phyloP scores from a whole-genome alignment of 2,113 vertebrate species.

The Amphiprion ocellaris region DNA sequence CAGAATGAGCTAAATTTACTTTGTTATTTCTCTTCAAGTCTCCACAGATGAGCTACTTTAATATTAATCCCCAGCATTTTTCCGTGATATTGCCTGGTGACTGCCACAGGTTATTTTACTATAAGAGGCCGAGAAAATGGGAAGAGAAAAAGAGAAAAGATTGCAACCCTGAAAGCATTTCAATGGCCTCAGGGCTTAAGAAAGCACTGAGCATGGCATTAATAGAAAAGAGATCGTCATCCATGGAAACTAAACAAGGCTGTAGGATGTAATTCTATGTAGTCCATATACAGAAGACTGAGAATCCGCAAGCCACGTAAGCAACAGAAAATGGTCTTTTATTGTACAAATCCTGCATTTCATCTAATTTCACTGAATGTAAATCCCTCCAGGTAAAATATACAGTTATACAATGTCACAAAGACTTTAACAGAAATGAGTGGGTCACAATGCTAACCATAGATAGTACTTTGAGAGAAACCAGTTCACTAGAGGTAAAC shows the following conservation, averaged over 20 bases:
- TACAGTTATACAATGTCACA: neutral
- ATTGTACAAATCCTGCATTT: neutral
- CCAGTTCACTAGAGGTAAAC: constrained; percentile 25
- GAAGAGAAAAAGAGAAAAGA: constrained; percentile 27
- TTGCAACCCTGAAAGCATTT: constrained; percentile 59
- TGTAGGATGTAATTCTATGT: constrained; percentile 27
- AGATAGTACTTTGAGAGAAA: constrained; percentile 35
- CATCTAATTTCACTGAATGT: neutral
- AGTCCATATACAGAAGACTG: constrained; percentile 33
- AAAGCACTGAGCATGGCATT: constrained; percentile 48
- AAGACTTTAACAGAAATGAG: neutral
- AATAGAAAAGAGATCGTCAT: constrained; percentile 57
- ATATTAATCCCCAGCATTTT: constrained; percentile 53
- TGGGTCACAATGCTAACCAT: neutral
- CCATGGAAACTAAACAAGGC: constrained; percentile 58
- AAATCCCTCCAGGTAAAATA: constrained; percentile 15
- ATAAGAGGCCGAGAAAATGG: constrained; percentile 24
- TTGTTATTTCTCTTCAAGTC: constrained; percentile 41
- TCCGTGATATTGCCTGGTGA: constrained; percentile 59
- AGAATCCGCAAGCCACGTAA: neutral
- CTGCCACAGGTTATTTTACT: constrained; percentile 64
- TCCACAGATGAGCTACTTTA: constrained; percentile 38
- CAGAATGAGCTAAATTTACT: constrained; percentile 39
- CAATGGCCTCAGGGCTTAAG: constrained; percentile 51
- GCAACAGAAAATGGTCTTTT: neutral